A percentile compares a stretch with the other conserved stretches of the same genome.
These are phyloP conservation scores for Liolophura sinensis DNA, from an alignment of 1,140 invertebrate genomes.

Conservation along the genomic window DNA sequence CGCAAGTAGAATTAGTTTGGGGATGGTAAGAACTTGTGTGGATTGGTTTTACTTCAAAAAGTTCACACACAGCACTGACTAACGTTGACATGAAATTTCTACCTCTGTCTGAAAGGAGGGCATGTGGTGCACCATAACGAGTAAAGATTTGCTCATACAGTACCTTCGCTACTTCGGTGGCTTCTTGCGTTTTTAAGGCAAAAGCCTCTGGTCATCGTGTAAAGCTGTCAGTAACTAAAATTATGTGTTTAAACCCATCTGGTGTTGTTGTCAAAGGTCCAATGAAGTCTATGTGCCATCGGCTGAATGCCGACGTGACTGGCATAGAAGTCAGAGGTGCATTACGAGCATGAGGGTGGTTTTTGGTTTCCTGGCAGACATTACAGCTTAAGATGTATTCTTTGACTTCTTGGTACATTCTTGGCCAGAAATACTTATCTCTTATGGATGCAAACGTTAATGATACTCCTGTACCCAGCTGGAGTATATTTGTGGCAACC, in stretches of 20 bases:
- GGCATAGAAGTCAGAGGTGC: too few species aligned
- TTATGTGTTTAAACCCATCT: constrained; percentile 1
- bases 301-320: too few species aligned
- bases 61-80: constrained; percentile 5
- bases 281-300: constrained; percentile 6
- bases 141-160: too few species aligned
- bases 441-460: constrained; percentile 1
- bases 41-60: constrained; percentile 10
- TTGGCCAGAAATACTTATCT: not conserved
- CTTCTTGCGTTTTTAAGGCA: constrained; percentile 4
- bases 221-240: constrained; percentile 4
- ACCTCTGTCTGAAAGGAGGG: too few species aligned
- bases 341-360: not conserved
- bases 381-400: constrained; percentile 2
- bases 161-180: too few species aligned
- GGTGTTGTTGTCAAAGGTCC: not conserved
- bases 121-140: too few species aligned
- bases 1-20: constrained; percentile 5
- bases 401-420: constrained; percentile 6
- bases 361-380: constrained; percentile 2
- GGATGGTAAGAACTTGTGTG: constrained; percentile 11
- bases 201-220: constrained; percentile 4
- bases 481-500: not conserved
- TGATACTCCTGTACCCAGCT: too few species aligned
- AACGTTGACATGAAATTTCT: constrained; percentile 2